Evolutionary conservation across 2,888 invertebrate species (phyloP), one percentile per base, ranked within the genome.

Genomic region (Thalpophila matura): DNA sequence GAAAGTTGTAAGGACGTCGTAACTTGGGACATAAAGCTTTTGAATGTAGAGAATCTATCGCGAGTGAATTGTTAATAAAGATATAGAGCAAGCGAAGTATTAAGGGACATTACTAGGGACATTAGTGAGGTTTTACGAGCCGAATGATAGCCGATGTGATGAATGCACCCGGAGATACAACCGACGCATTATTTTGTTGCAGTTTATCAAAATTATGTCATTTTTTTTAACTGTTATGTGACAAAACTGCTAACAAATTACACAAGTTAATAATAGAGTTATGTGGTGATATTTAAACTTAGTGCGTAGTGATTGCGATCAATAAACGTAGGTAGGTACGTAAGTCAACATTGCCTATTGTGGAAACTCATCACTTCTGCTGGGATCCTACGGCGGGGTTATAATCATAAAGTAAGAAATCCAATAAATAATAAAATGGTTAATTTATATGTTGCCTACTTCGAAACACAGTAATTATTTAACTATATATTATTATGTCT

Each of bases 51-150:
- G 91, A 91, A 92, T 92, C 91, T 90, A 93, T 91, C 89, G 88
- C 84, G 87, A 86, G 88, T 86, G 93, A 92, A 93, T 91, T 91
- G 92, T 94, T 95, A 94, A 94, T 95, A 94, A 92, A 94, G 95
- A 93, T 94, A 93, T 94, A 91, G 92, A 91, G 88, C 87, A 84
- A 81, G 81, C 83, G 81, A 89, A 89, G 90, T 91, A 93, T 92
- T 93, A 94, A 59, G 62, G 65, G 69, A 64, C 22, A 61, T 61
- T 50, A 61, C 61, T 40, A 83, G 86, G 88, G 89, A 90, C 89
- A 95, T 95, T 95, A 94, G 94, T 87, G 91, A 86, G 80, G 78
- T 88, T 95, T 94, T 93, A 94, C 86, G 91, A 86, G 74, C 76
- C 68, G 70, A 83, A 86, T 89, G 87, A 91, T 90, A 83, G 90